phyloP scores from a whole-genome alignment of 1,140 invertebrate genomes.

The Cotesia typhae region DNA sequence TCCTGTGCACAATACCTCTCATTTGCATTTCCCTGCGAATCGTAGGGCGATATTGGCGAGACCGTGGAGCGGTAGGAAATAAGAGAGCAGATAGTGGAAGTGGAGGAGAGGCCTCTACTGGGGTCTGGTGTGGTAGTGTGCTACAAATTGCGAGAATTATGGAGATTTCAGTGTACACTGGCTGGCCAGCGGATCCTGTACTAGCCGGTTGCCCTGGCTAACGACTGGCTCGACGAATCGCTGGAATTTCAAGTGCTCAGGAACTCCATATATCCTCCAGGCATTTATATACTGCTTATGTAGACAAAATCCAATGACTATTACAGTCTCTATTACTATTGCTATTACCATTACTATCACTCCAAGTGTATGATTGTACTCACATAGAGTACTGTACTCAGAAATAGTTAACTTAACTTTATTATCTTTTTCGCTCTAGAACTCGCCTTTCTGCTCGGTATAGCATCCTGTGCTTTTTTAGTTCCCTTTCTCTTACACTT shows the following conservation, averaged over 20 bases:
- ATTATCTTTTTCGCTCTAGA: background rate
- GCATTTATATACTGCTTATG: slow-evolving; percentile 9
- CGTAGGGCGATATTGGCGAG: slow-evolving; percentile 2
- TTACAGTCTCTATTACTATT: background rate
- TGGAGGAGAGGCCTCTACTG: background rate
- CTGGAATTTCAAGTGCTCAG: slow-evolving; percentile 28
- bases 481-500: background rate
- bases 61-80: slow-evolving; percentile 11
- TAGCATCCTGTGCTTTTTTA: too few relatives aligned
- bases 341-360: slow-evolving; percentile 1
- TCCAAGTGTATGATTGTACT: background rate
- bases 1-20: slow-evolving; percentile 24
- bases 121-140: slow-evolving; percentile 13
- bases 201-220: background rate
- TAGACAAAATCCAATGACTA: background rate
- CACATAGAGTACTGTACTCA: background rate
- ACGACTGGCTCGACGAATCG: slow-evolving; percentile 35
- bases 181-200: background rate
- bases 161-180: slow-evolving; percentile 34
- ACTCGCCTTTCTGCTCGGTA: too few relatives aligned
- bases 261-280: background rate
- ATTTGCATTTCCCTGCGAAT: slow-evolving; percentile 25
- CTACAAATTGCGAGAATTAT: slow-evolving; percentile 43
- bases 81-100: slow-evolving; percentile 18
- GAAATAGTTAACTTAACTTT: background rate